Evolutionary conservation across 2,888 invertebrate species (phyloP), one percentile per base, ranked within the genome.

Genomic region (Orchesella flavescens): DNA sequence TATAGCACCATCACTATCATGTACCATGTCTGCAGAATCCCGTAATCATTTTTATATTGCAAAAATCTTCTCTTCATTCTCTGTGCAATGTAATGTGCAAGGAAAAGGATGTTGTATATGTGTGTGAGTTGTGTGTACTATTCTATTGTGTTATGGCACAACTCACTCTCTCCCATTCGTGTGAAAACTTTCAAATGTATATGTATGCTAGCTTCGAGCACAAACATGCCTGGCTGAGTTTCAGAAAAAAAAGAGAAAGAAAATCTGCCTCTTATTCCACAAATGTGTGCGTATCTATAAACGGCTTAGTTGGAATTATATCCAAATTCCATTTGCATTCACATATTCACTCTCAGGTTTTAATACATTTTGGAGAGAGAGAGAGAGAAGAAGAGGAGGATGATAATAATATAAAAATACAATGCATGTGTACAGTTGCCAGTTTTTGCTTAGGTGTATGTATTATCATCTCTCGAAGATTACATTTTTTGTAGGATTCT

Each of bases 301-400:
- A 53, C 53, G 15, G 53, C 53, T 17, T 17, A 53, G 17, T 53
- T 53, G 53, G 34, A 71, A 13, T 34, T 71, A 44, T 53, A 61
- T 73, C 73, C 72, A 73, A 73, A 73, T 61, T 73, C 73, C 73
- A 61, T 73, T 73, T 23, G 23, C 19, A 34, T 61, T 17, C 23
- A 19, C 61, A 61, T 21, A 23, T 13, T 17, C 23, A 4, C 61
- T 61, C 61, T 23, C 23, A 17, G 15, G 17, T 34, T 34, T 34
- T 34, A 34, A 34, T 34, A 34, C 34, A 34, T 34, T 34, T 34
- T 7, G 34, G 34, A 34, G 34, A 34, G 3, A 4, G 34, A 34
- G 34, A 34, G 34, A 34, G 34, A 34, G 3, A 4, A 7, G 7
- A 7, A 34, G 34, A 55, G 4, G 55, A n/a, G 17, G 55, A 17